Evolutionary conservation across 2,888 invertebrate genomes (phyloP).

Genomic region (Arenicola marina): DNA sequence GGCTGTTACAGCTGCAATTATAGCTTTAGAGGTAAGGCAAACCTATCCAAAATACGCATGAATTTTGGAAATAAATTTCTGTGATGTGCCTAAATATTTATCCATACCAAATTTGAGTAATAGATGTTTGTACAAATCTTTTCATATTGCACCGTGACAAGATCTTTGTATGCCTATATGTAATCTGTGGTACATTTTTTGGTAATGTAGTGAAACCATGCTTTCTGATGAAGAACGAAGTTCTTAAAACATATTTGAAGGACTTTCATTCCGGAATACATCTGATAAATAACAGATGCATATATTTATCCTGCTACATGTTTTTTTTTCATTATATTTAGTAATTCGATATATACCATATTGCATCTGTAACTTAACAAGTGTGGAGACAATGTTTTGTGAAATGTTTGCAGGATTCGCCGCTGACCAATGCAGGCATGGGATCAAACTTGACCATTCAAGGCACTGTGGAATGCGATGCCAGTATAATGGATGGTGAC

Average conservation of each 20-base stretch:
- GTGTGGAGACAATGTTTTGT: too few species aligned
- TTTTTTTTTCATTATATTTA: background rate
- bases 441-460: conserved; percentile 91
- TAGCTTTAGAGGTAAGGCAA: conserved; percentile 71
- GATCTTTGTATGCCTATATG: too few species aligned
- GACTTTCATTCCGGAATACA: background rate
- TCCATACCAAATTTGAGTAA: too few species aligned
- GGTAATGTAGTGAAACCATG: background rate
- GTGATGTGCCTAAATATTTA: too few species aligned
- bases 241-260: too few species aligned
- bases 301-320: background rate
- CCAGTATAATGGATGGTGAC: conserved; percentile 90
- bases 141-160: too few species aligned
- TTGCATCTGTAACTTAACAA: too few species aligned
- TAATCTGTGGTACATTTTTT: background rate
- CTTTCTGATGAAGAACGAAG: too few species aligned
- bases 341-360: too few species aligned
- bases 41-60: too few species aligned
- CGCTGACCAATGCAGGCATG: conserved; percentile 87
- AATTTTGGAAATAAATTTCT: too few species aligned
- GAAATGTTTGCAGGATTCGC: conserved; percentile 77
- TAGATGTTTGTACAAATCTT: too few species aligned
- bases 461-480: conserved; percentile 94
- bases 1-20: conserved; percentile 80
- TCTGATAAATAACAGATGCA: background rate